A percentile compares a stretch with the other conserved stretches of the same genome.
These are phyloP conservation scores for Steinernema carpocapsae DNA, from an alignment of 2,888 invertebrate genomes.

Conservation along the genomic window DNA sequence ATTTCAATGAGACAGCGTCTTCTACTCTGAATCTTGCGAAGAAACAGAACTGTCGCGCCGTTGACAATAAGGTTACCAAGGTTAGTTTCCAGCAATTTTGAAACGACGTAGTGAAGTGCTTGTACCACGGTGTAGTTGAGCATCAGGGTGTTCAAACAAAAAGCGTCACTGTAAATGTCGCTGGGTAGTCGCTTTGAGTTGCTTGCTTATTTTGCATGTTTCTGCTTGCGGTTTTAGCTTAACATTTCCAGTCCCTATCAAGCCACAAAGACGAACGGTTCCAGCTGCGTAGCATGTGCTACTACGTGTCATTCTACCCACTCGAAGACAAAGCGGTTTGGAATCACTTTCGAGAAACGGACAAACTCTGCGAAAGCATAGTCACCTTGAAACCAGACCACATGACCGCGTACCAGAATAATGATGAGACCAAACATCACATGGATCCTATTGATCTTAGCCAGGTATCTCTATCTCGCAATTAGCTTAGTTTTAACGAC, in stretches of 20 bases:
- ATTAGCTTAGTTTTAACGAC: background rate
- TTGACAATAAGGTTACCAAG: no score
- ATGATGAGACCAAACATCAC: slow-evolving; percentile 13
- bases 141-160: no score
- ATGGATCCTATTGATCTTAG: slow-evolving; percentile 2
- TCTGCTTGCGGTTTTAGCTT: no score
- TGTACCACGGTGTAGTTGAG: no score
- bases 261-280: background rate
- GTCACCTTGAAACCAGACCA: background rate
- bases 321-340: background rate
- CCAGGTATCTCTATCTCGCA: background rate
- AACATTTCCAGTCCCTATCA: background rate
- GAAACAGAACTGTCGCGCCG: no score
- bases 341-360: background rate
- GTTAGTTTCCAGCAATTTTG: no score
- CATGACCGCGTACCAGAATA: background rate
- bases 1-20: background rate
- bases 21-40: no score
- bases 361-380: background rate
- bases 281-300: background rate
- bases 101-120: no score
- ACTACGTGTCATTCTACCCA: background rate
- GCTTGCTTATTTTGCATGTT: no score
- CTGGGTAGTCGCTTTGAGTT: no score
- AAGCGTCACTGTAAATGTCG: no score